These are phyloP conservation scores for Achroia grisella DNA, from an alignment of 1,140 invertebrate species.

Conservation along the genomic window DNA sequence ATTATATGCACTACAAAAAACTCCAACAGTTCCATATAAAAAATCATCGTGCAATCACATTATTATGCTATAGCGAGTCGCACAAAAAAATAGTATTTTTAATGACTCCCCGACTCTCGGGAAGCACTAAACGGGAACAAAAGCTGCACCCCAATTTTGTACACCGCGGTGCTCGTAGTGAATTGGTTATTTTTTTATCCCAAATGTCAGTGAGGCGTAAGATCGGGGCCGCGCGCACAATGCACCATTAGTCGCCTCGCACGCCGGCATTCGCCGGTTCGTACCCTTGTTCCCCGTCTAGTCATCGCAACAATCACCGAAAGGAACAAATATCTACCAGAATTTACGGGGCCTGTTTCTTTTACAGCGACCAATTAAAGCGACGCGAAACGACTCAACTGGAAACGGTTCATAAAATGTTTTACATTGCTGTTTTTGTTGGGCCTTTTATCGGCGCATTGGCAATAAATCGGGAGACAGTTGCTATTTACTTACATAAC, in stretches of 20 bases:
- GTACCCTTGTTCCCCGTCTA: too few species aligned
- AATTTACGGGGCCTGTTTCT: too few species aligned
- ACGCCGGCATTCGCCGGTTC: too few species aligned
- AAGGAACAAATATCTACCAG: too few species aligned
- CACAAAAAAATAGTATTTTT: slow-evolving; percentile 12
- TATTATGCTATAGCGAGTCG: background rate
- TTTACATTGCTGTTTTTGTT: background rate
- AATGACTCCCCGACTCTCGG: slow-evolving; percentile 14
- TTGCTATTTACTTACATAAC: background rate
- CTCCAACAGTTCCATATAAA: background rate
- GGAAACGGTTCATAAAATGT: background rate
- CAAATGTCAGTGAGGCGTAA: too few species aligned
- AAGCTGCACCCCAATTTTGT: slow-evolving; percentile 11
- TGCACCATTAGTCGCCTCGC: too few species aligned
- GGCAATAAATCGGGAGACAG: background rate
- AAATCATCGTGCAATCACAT: background rate
- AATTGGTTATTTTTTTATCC: slow-evolving; percentile 11
- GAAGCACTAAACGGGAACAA: background rate
- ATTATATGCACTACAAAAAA: background rate
- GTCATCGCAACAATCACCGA: too few species aligned
- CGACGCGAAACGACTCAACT: background rate
- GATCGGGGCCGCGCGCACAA: background rate
- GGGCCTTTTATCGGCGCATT: background rate
- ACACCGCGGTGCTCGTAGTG: background rate
- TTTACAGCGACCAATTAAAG: background rate